phyloP scores from a whole-genome alignment of 2,797 vertebrate species.

The Tiaroga cobitis region DNA sequence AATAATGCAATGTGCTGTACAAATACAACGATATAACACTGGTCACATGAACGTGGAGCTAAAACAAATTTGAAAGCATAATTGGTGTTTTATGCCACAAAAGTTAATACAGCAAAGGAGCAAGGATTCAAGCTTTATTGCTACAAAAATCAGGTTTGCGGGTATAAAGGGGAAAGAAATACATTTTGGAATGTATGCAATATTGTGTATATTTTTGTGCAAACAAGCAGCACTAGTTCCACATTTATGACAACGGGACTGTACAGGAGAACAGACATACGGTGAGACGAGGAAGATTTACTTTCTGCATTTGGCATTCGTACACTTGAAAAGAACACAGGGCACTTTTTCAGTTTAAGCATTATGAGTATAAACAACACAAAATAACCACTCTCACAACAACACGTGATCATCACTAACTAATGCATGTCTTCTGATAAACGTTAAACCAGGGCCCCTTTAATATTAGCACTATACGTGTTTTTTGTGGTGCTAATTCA shows the following conservation, averaged over 20 bases:
- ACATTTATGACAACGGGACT: neutral
- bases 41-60: neutral
- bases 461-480: neutral
- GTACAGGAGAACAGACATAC: neutral
- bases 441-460: neutral
- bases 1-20: neutral
- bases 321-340: neutral
- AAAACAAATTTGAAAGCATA: neutral
- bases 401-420: neutral
- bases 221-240: constrained; percentile 17
- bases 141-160: constrained; percentile 11
- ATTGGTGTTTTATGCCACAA: neutral
- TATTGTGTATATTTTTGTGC: constrained; percentile 10
- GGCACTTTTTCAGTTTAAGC: neutral
- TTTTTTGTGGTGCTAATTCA: neutral
- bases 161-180: neutral
- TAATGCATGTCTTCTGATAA: neutral
- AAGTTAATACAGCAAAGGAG: neutral
- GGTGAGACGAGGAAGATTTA: neutral
- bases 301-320: constrained; percentile 4
- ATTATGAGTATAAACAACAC: neutral
- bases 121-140: neutral
- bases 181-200: constrained; percentile 19
- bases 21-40: neutral
- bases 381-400: neutral